Evolutionary conservation across 2,113 vertebrate species (phyloP).

Genomic region (Microcebus griseorufus): DNA sequence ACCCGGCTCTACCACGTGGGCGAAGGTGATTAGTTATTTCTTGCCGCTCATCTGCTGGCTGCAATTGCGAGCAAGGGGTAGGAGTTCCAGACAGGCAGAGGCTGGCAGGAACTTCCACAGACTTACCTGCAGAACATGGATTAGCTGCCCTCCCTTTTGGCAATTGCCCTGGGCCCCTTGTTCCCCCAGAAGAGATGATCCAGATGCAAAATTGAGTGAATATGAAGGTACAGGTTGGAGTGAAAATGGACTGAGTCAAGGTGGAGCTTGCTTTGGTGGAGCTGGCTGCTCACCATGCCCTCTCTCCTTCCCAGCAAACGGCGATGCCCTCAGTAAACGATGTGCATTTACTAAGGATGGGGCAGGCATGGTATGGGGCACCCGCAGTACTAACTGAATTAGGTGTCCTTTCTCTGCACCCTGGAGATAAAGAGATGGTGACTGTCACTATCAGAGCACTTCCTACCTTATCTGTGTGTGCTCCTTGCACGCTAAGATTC

Average conservation of each 20-base stretch:
- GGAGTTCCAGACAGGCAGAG: background rate
- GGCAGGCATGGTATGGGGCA: background rate
- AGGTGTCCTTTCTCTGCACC: background rate
- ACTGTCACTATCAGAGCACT: accelerated
- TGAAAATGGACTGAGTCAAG: background rate
- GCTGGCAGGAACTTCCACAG: background rate
- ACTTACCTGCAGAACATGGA: background rate
- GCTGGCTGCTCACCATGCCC: background rate
- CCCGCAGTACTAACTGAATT: background rate
- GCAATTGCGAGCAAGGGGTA: background rate
- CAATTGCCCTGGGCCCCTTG: background rate
- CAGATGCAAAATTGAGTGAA: background rate
- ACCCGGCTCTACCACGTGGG: background rate
- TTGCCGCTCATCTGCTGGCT: background rate
- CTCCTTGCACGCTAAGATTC: background rate
- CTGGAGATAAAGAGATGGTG: background rate
- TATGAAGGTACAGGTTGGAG: background rate
- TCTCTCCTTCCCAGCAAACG: background rate
- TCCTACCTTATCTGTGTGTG: background rate
- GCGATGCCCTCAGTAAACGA: background rate
- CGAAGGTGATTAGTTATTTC: background rate
- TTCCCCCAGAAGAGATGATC: background rate
- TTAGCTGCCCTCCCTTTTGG: background rate
- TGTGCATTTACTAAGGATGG: background rate
- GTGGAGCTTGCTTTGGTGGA: background rate